A percentile compares a stretch with the other conserved stretches of the same genome.
phyloP scores from a whole-genome alignment of 2,797 vertebrate genomes.

The Diglossa cyanea region DNA sequence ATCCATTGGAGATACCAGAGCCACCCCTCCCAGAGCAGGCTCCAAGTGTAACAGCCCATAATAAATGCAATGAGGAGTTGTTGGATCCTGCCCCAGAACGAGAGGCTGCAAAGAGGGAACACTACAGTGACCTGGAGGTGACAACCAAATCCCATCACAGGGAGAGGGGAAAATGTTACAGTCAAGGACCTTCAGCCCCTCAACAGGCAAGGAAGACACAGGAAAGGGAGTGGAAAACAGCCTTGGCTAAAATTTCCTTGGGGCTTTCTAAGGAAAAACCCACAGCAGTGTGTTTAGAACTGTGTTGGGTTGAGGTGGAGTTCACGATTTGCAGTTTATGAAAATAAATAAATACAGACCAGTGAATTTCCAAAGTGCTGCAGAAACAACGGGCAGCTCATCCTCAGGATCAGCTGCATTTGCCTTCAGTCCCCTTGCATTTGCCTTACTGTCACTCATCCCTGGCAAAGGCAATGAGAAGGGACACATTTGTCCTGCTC shows the following conservation, averaged over 20 bases:
- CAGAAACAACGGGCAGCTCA: not conserved
- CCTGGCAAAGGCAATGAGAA: not conserved
- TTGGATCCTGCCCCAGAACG: fast-evolving
- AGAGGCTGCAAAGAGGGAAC: not conserved
- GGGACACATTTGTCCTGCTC: not conserved
- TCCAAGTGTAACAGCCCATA: not conserved
- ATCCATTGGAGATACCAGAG: not conserved
- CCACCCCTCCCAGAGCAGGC: not conserved
- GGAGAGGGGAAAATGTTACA: not conserved
- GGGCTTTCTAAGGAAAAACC: not conserved
- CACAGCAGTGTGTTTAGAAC: not conserved
- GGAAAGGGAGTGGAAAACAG: not conserved
- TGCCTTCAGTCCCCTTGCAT: not conserved
- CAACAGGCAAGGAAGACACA: not conserved
- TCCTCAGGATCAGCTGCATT: not conserved
- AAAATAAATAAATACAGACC: not conserved
- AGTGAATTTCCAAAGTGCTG: not conserved
- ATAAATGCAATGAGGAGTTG: not conserved
- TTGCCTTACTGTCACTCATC: not conserved
- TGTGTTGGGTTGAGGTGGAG: not conserved
- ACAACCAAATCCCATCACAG: not conserved
- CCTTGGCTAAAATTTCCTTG: not conserved
- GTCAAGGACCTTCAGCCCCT: not conserved
- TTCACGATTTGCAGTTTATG: not conserved
- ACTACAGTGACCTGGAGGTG: no score